Conservation (phyloP, 2,113 vertebrate species). For the Ia io region DNA sequence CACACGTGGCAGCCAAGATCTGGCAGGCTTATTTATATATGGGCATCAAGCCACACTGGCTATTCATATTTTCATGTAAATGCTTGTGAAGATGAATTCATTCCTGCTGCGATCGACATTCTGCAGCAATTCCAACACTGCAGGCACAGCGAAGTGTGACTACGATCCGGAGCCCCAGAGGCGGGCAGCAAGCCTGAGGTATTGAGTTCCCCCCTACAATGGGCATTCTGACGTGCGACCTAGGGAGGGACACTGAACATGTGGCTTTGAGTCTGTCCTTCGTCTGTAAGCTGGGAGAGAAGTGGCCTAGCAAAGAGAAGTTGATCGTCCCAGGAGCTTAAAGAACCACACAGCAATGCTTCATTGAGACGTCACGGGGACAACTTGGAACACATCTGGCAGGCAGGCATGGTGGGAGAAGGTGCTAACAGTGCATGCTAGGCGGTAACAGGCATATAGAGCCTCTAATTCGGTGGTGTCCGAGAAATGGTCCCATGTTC, state of each 20-base stretch:
- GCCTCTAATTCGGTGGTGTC: not conserved
- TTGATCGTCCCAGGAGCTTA: not conserved
- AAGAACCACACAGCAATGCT: not conserved
- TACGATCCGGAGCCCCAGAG: not conserved
- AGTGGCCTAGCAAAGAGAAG: not conserved
- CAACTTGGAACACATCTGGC: not conserved
- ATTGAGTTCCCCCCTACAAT: not conserved
- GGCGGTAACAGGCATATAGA: not conserved
- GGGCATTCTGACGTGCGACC: not conserved
- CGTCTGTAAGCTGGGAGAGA: not conserved
- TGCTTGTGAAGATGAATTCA: conserved; percentile 37
- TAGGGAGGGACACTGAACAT: not conserved
- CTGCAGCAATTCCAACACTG: conserved; percentile 8
- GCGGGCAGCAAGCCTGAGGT: not conserved
- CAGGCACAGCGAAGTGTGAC: not conserved
- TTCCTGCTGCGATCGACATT: conserved; percentile 24
- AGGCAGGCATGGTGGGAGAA: not conserved
- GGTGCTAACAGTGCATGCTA: not conserved
- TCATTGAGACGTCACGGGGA: not conserved
- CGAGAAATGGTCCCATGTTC: not conserved
- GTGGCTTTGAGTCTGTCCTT: not conserved
- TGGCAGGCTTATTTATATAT: conserved; percentile 43
- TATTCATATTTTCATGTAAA: conserved; percentile 52
- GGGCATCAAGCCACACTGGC: conserved; percentile 29
- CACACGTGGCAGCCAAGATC: conserved; percentile 20